These are phyloP conservation scores for Rosalia funebris DNA, from an alignment of 2,888 invertebrate genomes.

Conservation along the genomic window DNA sequence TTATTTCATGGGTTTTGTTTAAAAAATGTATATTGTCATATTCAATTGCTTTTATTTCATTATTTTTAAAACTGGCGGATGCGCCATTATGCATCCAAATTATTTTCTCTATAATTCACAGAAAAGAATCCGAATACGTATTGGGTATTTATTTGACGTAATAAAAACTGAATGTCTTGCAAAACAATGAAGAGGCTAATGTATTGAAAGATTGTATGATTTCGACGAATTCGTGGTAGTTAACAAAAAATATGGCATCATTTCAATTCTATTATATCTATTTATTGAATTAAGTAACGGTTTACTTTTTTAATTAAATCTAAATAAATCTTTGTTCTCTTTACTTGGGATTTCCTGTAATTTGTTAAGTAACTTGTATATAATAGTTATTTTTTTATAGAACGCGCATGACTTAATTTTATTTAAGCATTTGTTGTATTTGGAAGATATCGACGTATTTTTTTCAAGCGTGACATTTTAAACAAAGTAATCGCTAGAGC, in stretches of 20 bases:
- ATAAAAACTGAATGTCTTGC: not conserved
- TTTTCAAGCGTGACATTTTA: conserved; percentile 29
- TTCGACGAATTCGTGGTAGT: conserved; percentile 1
- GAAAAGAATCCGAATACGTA: no score
- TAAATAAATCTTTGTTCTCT: conserved; percentile 27
- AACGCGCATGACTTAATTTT: conserved; percentile 23
- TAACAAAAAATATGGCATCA: conserved; percentile 16
- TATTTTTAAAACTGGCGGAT: no score
- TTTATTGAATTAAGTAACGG: conserved; percentile 33
- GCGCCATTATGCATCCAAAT: no score
- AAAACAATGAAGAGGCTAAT: not conserved
- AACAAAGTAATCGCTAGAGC: conserved; percentile 48
- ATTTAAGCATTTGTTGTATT: conserved; percentile 27
- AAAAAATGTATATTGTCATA: no score
- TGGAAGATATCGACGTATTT: conserved; percentile 26
- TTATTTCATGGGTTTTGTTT: no score
- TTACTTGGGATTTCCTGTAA: conserved; percentile 19
- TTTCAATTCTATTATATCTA: conserved; percentile 22
- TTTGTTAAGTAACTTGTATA: conserved; percentile 20
- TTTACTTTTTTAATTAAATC: conserved; percentile 31
- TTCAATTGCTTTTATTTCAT: no score
- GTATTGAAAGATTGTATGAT: not conserved
- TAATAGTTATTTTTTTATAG: conserved; percentile 17
- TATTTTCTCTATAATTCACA: no score
- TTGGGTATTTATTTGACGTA: no score